Percentiles rank a stretch among this genome's conserved stretches.
Conservation (phyloP, 2,113 vertebrate species). For the Ochotona princeps region DNA sequence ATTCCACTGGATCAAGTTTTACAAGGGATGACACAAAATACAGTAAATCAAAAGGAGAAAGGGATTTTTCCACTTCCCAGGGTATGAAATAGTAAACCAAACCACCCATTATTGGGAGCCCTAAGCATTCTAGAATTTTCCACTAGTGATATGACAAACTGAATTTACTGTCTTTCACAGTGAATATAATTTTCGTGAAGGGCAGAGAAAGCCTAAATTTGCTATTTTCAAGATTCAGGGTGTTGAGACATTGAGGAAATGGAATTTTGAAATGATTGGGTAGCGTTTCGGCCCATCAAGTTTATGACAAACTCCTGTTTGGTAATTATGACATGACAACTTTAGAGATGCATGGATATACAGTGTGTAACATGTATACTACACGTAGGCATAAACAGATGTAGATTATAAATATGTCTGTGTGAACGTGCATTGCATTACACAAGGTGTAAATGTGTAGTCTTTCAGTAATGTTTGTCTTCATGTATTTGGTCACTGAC, state of each 20-base stretch:
- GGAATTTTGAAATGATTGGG: background rate
- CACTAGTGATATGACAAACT: constrained; percentile 3
- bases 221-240: background rate
- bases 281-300: background rate
- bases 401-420: background rate
- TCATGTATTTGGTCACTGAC: background rate
- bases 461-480: background rate
- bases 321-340: background rate
- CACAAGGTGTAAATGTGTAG: background rate
- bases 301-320: background rate
- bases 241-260: background rate
- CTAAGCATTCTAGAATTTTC: constrained; percentile 37
- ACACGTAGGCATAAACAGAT: background rate
- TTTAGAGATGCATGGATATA: background rate
- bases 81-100: background rate
- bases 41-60: constrained; percentile 58
- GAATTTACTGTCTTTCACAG: background rate
- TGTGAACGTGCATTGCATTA: background rate
- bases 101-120: background rate
- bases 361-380: background rate
- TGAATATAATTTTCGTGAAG: background rate
- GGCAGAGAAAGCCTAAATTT: background rate
- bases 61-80: constrained; percentile 22
- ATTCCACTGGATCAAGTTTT: constrained; percentile 56
- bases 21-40: constrained; percentile 56